phyloP scores from a whole-genome alignment of 1,140 invertebrate genomes.

The Tetranychus cinnabarinus region DNA sequence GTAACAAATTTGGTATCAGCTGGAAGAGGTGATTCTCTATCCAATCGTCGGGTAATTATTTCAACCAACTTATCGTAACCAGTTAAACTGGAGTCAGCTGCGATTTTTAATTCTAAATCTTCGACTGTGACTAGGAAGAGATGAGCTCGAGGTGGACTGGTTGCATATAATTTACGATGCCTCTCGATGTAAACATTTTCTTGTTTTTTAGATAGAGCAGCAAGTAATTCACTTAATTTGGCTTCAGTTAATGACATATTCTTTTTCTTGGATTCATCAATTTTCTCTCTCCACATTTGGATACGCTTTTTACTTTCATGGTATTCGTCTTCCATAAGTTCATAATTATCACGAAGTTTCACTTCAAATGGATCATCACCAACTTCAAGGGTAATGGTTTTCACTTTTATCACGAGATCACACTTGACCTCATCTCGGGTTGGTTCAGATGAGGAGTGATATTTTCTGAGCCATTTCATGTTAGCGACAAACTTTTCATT shows the following conservation, averaged over 20 bases:
- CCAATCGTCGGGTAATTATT: slow-evolving; percentile 45
- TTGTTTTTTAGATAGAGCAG: slow-evolving; percentile 56
- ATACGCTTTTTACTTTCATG: slow-evolving; percentile 78
- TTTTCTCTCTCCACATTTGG: slow-evolving; percentile 66
- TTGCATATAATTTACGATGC: slow-evolving; percentile 47
- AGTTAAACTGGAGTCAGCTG: slow-evolving; percentile 63
- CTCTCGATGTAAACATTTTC: slow-evolving; percentile 84
- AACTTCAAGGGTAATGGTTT: slow-evolving; percentile 67
- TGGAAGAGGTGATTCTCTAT: slow-evolving; percentile 64
- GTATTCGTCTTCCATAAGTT: slow-evolving; percentile 83
- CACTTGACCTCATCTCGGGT: slow-evolving; percentile 40
- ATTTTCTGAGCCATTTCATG: slow-evolving; percentile 72
- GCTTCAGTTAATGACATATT: background rate
- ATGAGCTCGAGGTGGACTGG: slow-evolving; percentile 39
- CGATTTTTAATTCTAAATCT: slow-evolving; percentile 49
- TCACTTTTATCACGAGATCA: slow-evolving; percentile 51
- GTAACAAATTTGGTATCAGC: slow-evolving; percentile 72
- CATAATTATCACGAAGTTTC: slow-evolving; percentile 80
- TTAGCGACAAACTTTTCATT: slow-evolving; percentile 55
- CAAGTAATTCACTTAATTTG: slow-evolving; percentile 60
- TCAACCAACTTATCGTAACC: slow-evolving; percentile 48
- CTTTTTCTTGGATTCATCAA: slow-evolving; percentile 36
- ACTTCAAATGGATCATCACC: slow-evolving; percentile 96
- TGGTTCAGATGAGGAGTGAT: slow-evolving; percentile 38
- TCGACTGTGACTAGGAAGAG: slow-evolving; percentile 55